phyloP scores from a whole-genome alignment of 1,140 invertebrate species.

The Ephestia elutella region DNA sequence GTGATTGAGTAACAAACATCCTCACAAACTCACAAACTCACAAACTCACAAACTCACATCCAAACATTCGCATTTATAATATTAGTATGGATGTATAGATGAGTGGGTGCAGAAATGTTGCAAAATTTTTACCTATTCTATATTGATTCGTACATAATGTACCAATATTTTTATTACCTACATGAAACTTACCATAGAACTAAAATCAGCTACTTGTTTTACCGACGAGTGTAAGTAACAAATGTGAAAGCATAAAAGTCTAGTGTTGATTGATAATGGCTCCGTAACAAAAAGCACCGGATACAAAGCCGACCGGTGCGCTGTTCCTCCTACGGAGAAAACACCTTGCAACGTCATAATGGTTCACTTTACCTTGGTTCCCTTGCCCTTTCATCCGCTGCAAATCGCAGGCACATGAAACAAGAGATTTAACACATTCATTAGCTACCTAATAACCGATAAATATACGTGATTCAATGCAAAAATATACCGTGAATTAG shows the following conservation, averaged over 20 bases:
- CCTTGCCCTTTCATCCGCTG: constrained; percentile 94
- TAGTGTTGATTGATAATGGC: constrained; percentile 25
- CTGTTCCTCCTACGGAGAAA: constrained; percentile 54
- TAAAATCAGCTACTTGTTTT: background rate
- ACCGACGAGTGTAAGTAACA: constrained; percentile 6
- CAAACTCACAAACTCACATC: too few relatives aligned
- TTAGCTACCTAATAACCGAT: constrained; percentile 25
- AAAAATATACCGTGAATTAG: constrained; percentile 47
- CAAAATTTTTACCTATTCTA: too few relatives aligned
- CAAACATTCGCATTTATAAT: too few relatives aligned
- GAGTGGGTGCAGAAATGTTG: too few relatives aligned
- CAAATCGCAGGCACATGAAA: constrained; percentile 72
- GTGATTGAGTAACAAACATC: too few relatives aligned
- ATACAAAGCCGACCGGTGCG: constrained; percentile 59
- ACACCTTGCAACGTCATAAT: constrained; percentile 69
- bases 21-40: too few relatives aligned
- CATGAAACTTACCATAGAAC: background rate
- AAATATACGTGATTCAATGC: constrained; percentile 30
- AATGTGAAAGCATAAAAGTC: constrained; percentile 28
- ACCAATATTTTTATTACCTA: background rate
- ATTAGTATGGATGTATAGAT: too few relatives aligned
- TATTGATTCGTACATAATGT: too few relatives aligned
- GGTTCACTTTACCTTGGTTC: constrained; percentile 80
- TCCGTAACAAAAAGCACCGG: constrained; percentile 37
- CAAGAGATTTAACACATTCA: constrained; percentile 51